These are phyloP conservation scores for Apostichopus japonicus DNA, from an alignment of 35 echinoderm and acorn worm genomes.

Conservation along the genomic window DNA sequence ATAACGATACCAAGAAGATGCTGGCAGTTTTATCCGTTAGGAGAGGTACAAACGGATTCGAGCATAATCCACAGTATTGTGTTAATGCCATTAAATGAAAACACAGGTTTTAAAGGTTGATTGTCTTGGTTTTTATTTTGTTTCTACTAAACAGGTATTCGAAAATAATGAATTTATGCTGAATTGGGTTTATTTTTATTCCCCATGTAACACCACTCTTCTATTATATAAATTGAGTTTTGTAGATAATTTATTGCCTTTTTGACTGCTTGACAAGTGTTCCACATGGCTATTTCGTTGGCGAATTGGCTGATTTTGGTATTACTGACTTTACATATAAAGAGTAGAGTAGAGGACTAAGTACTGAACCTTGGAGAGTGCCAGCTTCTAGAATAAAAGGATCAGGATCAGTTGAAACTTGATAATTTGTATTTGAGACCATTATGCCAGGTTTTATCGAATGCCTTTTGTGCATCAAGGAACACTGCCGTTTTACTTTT, in stretches of 20 bases:
- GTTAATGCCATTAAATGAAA: no score
- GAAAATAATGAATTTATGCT: neutral
- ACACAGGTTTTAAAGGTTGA: no score
- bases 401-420: neutral
- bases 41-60: no score
- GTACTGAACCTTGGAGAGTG: neutral
- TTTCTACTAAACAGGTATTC: no score
- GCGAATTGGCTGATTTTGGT: neutral
- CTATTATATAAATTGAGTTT: neutral
- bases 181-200: conserved; percentile 19
- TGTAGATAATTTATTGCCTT: neutral
- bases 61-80: no score
- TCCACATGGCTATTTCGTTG: neutral
- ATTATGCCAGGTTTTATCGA: conserved; percentile 46
- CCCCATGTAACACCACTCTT: conserved; percentile 22
- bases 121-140: no score
- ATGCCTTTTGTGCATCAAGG: conserved; percentile 24
- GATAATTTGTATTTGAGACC: neutral
- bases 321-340: neutral
- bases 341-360: neutral
- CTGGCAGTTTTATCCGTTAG: no score
- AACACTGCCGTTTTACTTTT: neutral
- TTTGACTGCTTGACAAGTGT: neutral
- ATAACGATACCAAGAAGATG: no score
- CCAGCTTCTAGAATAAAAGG: neutral